These are phyloP conservation scores for Brachyalestes nurse DNA, from an alignment of 2,797 vertebrate species.

Conservation along the genomic window DNA sequence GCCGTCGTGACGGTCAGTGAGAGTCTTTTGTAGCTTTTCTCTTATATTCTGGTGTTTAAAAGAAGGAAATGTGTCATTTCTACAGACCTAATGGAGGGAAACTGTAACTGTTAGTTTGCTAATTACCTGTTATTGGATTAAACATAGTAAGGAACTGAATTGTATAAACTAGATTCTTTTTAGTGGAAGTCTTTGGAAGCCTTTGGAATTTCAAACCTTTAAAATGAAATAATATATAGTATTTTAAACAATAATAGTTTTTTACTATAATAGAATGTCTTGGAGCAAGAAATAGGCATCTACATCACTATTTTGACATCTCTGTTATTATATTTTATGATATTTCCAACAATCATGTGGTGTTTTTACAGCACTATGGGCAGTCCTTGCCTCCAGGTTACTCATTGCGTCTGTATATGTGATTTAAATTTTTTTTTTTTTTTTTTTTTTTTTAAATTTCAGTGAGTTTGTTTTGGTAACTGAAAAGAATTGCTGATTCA, in stretches of 20 bases:
- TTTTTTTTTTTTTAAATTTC: neutral
- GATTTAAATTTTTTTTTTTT: too few relatives aligned
- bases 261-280: constrained; percentile 17
- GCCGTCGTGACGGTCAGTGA: neutral
- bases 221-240: constrained; percentile 15
- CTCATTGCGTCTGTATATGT: neutral
- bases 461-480: neutral
- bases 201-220: constrained; percentile 10
- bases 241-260: constrained; percentile 40
- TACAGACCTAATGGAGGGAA: constrained; percentile 13
- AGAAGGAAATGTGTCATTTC: constrained; percentile 6
- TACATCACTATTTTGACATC: constrained; percentile 1
- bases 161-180: constrained; percentile 21
- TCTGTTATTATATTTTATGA: neutral
- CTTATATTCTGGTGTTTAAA: constrained; percentile 28
- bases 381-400: neutral
- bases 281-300: neutral
- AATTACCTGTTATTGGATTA: constrained; percentile 20
- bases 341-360: neutral
- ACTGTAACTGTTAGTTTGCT: constrained; percentile 16
- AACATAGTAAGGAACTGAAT: neutral
- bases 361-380: too few relatives aligned
- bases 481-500: too few relatives aligned
- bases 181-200: neutral
- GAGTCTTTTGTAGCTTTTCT: neutral